Percentiles rank a stretch among this genome's conserved stretches.
Evolutionary conservation across 2,888 invertebrate genomes (phyloP).

Genomic region (Ennomos erosarius): DNA sequence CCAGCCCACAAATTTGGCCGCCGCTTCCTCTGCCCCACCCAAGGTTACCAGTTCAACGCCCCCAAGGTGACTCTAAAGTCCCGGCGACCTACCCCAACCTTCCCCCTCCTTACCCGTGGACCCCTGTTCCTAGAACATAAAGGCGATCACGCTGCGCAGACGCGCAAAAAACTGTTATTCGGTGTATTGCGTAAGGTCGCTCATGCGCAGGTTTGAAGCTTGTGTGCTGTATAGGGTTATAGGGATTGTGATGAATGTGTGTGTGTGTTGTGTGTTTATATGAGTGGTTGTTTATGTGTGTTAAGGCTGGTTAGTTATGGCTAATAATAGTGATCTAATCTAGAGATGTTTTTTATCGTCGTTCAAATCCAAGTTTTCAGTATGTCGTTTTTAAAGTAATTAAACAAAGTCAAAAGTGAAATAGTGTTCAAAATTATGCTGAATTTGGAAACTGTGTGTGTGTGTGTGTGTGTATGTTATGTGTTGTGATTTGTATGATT

Average conservation of each 20-base stretch:
- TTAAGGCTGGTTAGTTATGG: neutral
- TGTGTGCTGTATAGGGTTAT: constrained; percentile 11
- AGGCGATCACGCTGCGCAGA: constrained; percentile 49
- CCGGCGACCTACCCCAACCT: constrained; percentile 72
- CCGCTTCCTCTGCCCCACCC: constrained; percentile 13
- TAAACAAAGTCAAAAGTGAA: too few species aligned
- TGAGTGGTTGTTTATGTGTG: neutral
- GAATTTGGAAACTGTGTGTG: too few species aligned
- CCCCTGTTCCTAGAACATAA: constrained; percentile 66
- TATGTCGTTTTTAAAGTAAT: too few species aligned
- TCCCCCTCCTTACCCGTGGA: constrained; percentile 25
- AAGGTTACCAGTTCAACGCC: constrained; percentile 60
- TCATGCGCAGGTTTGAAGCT: constrained; percentile 28
- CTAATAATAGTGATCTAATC: too few species aligned
- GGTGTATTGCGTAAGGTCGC: constrained; percentile 38
- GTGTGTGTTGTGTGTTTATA: constrained; percentile 7
- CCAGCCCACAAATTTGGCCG: constrained; percentile 31
- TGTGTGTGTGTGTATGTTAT: too few species aligned
- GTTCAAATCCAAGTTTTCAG: too few species aligned
- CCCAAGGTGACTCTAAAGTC: constrained; percentile 75
- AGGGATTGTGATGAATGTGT: neutral
- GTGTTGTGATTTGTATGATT: too few species aligned
- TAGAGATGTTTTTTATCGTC: too few species aligned
- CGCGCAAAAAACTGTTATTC: constrained; percentile 45
- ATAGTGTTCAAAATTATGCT: too few species aligned